Base-by-base conservation (phyloP, 2,888 invertebrate species). In the Leucoptera coffeella region DNA sequence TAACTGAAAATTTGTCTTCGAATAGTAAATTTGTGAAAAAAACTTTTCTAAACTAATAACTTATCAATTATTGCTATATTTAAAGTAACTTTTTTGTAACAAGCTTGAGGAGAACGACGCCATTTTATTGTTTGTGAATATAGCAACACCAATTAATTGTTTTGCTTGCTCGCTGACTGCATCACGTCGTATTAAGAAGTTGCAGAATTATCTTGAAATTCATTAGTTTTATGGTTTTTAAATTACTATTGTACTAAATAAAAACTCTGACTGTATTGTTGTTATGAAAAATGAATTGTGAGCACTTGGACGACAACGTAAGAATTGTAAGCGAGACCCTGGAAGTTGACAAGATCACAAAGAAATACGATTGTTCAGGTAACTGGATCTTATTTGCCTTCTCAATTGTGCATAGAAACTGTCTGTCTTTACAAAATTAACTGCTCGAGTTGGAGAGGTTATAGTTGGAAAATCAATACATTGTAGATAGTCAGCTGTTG, bases 291-390 rank as follows among this genome's bases (percentile, higher is more conserved):
- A 81, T 80, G 80, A 80, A 80, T 73, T 80, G 80, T 61, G 73
- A 77, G 48, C 80, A 80, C 71, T 73, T 80, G 47, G 69, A 67
- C 57, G 76, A 77, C 60, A 75, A 77, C 67, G 75, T 79, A 51
- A 75, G 74, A 54, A 59, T 72, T 52, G 61, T 65, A 42, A 55
- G 50, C 45, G 59, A 64, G 50, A 57, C 59, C 48, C 43, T 48
- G 45, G 58, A 67, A 47, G 67, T 69, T 48, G 55, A 50, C 41
- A 53, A 57, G 49, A 62, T 64, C 62, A 72, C 77, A 71, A 76
- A 78, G 77, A 75, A 77, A 59, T 60, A 67, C 57, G 60, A 64
- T 56, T 78, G 78, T 69, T 73, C 77, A 76, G 78, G 78, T 78
- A 75, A 12, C 57, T 47, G 38, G 39, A 40, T 31, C 37, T 9